Evolutionary conservation across 2,888 invertebrate species (phyloP), one percentile per base, ranked within the genome.

Genomic region (Chesias legatella): DNA sequence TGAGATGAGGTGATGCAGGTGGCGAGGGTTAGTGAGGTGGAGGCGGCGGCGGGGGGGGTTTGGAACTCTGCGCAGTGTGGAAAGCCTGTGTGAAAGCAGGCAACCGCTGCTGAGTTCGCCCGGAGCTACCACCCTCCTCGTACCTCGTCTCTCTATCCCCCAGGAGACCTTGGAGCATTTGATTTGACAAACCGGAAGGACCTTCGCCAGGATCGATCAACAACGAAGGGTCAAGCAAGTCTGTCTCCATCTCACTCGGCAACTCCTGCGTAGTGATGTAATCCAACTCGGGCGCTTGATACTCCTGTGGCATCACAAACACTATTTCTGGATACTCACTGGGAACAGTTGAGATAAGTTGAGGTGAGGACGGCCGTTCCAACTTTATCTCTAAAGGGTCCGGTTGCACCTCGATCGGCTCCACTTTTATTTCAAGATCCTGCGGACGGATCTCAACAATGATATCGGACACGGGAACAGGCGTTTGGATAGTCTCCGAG

Each of bases 1-100:
- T 47, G 48, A 22, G 27, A 40, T 35, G 49, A 45, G 48, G 8
- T 43, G 30, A 17, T 29, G 51, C 21, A 17, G 5, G 13, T 27
- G 51, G 46, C 35, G 48, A 48, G 51, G 53, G 63, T 66, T 82
- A 85, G 67, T 82, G 84, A 6, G 86, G 85, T 45, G 79, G 80
- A 10, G 82, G 81, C 17, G 79, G 79, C 27, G 84, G 88, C 32
- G 85, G 85, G 32, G 89, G 88, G 17, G 84, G 88, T 53, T 83
- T 88, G 2, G 88, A 77, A 35, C 80, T 85, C 65, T 85, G 86
- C 42, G 83, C 75, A 9, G 85, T 85, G 55, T 85, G 86, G 60
- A 89, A 89, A 26, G 83, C 85, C 64, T 88, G 85, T 39, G 82
- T 85, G 60, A 89, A 89, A 0, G 86, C 86, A 6, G 89, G 89